A percentile compares a stretch with the other conserved stretches of the same genome.
phyloP scores from a whole-genome alignment of 1,140 invertebrate species.

The Hormaphis cornu region DNA sequence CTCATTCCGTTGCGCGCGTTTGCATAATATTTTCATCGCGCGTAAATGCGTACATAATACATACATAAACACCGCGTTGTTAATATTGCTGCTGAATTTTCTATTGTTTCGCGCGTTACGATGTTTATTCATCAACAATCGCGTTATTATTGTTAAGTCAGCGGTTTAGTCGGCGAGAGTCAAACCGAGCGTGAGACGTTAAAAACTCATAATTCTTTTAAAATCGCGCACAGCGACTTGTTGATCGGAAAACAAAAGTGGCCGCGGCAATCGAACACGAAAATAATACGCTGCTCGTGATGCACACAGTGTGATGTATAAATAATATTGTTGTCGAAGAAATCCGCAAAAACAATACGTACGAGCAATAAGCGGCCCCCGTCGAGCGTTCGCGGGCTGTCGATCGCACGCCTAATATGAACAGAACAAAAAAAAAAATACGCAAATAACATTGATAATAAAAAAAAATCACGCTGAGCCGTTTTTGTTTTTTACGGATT shows the following conservation, averaged over 20 bases:
- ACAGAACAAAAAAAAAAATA: slow-evolving; percentile 1
- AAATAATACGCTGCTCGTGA: too few relatives aligned
- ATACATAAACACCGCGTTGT: too few relatives aligned
- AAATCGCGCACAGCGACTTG: slow-evolving; percentile 22
- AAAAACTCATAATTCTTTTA: slow-evolving; percentile 11
- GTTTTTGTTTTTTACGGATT: not conserved
- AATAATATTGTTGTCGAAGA: slow-evolving; percentile 9
- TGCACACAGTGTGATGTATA: too few relatives aligned
- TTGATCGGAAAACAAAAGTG: slow-evolving; percentile 29
- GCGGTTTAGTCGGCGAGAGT: not conserved
- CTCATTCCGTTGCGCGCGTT: too few relatives aligned
- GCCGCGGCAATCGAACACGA: too few relatives aligned
- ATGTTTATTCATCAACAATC: too few relatives aligned
- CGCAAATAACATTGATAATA: slow-evolving; percentile 23
- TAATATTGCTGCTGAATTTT: too few relatives aligned
- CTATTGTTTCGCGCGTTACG: too few relatives aligned
- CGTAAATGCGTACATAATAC: too few relatives aligned
- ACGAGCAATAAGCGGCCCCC: not conserved
- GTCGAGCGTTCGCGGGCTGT: slow-evolving; percentile 11
- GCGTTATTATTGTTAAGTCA: slow-evolving; percentile 5
- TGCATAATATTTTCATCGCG: too few relatives aligned
- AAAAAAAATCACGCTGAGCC: slow-evolving; percentile 25
- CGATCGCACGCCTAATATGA: slow-evolving; percentile 25
- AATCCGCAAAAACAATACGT: slow-evolving; percentile 20
- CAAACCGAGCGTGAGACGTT: slow-evolving; percentile 26